phyloP scores from a whole-genome alignment of 1,140 invertebrate genomes.

The Zelostemma sp. region DNA sequence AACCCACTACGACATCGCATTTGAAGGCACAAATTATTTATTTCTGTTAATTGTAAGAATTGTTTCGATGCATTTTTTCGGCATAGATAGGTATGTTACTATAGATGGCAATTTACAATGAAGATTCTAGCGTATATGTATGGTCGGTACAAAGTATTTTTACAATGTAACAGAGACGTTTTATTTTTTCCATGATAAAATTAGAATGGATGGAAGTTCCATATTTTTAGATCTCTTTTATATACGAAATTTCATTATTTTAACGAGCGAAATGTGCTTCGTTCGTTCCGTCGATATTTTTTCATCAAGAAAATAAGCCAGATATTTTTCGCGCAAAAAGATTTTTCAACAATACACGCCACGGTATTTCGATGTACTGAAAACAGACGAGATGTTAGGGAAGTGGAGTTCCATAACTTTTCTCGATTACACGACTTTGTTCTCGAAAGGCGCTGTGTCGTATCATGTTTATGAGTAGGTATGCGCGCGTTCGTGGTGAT shows the following conservation, averaged over 20 bases:
- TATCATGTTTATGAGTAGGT: conserved; percentile 13
- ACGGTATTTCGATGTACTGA: conserved; percentile 1
- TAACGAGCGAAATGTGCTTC: background rate
- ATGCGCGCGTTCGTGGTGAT: conserved; percentile 29
- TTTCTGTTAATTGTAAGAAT: background rate
- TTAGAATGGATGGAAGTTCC: background rate
- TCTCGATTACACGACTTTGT: conserved; percentile 39
- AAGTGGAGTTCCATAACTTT: conserved; percentile 20
- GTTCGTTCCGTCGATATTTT: background rate
- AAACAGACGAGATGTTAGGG: conserved; percentile 7
- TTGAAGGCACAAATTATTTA: background rate
- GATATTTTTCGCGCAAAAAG: conserved; percentile 1
- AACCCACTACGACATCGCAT: background rate
- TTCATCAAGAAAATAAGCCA: conserved; percentile 1
- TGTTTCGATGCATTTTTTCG: background rate
- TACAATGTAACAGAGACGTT: background rate
- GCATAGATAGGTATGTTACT: background rate
- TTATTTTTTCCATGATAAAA: background rate
- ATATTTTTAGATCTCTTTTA: background rate
- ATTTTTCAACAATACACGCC: background rate
- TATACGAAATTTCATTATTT: background rate
- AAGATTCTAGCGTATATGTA: background rate
- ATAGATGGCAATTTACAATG: background rate
- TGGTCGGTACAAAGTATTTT: background rate
- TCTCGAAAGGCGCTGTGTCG: conserved; percentile 32